phyloP scores from a whole-genome alignment of 2,113 vertebrate genomes.

The Chlorocebus sabaeus region DNA sequence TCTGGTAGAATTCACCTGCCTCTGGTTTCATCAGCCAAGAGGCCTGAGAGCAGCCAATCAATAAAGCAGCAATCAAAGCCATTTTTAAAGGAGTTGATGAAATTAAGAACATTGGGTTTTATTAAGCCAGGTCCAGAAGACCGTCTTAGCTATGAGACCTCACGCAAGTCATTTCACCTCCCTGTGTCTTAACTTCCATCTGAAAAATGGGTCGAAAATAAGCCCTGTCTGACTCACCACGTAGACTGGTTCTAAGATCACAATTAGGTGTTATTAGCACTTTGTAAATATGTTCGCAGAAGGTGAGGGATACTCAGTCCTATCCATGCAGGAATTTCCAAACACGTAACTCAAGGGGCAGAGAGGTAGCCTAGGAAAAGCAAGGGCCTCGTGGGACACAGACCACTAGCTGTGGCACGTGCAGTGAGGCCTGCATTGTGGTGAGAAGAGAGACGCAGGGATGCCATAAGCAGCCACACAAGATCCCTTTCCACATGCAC shows the following conservation, averaged over 20 bases:
- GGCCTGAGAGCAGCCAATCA: not conserved
- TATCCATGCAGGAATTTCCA: not conserved
- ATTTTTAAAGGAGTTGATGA: not conserved
- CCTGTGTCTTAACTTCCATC: not conserved
- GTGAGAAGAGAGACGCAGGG: not conserved
- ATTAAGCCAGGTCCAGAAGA: not conserved
- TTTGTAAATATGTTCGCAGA: not conserved
- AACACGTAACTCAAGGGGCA: not conserved
- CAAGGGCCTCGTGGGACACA: not conserved
- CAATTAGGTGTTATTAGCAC: not conserved
- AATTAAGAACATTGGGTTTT: not conserved
- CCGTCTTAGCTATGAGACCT: not conserved
- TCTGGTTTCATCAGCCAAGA: not conserved
- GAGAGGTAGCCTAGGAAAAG: not conserved
- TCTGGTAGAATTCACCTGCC: not conserved
- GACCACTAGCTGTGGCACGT: too few species aligned
- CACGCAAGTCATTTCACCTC: not conserved
- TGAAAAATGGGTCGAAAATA: not conserved
- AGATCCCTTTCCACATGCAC: not conserved
- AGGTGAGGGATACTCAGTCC: not conserved
- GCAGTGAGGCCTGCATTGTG: accelerated
- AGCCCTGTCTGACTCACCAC: not conserved
- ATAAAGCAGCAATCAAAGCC: not conserved
- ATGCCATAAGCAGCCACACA: too few species aligned
- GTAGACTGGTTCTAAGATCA: not conserved